Conservation (phyloP, 2,113 vertebrate genomes). For the Mandrillus leucophaeus region DNA sequence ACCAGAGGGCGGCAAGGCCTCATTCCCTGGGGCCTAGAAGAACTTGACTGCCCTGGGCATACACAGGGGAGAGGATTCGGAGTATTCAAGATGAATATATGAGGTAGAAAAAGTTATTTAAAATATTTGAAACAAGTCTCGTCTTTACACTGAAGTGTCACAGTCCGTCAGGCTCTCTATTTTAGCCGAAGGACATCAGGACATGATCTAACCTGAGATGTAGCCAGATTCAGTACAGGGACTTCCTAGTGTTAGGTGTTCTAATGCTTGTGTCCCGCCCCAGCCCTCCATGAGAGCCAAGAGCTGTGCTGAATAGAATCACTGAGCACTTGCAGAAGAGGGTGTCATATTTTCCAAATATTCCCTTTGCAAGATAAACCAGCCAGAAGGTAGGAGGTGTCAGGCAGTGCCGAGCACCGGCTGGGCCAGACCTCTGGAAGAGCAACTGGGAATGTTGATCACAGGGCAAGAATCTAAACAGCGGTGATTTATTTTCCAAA, state of each 20-base stretch:
- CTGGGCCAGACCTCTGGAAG: background rate
- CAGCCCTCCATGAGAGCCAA: rapidly evolving
- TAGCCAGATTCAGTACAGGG: too few species aligned
- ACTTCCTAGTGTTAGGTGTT: background rate
- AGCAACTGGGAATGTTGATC: background rate
- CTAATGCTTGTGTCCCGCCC: rapidly evolving
- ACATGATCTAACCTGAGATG: rapidly evolving
- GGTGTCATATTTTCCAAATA: background rate
- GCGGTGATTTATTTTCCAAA: background rate
- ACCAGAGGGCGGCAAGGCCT: background rate
- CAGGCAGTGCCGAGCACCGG: conserved; percentile 14
- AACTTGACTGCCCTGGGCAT: too few species aligned
- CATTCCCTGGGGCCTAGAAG: background rate
- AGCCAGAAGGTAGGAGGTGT: conserved; percentile 22
- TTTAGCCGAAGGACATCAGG: background rate
- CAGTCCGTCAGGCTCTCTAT: background rate
- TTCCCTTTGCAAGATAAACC: conserved; percentile 19
- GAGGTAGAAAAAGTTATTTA: background rate
- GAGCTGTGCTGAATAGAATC: background rate
- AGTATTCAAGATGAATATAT: background rate
- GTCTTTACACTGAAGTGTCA: background rate
- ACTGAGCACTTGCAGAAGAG: background rate
- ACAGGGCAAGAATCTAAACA: background rate
- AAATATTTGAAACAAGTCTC: background rate
- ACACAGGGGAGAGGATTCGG: background rate